phyloP scores from a whole-genome alignment of 2,888 invertebrate genomes.

The Spisula subtruncata region DNA sequence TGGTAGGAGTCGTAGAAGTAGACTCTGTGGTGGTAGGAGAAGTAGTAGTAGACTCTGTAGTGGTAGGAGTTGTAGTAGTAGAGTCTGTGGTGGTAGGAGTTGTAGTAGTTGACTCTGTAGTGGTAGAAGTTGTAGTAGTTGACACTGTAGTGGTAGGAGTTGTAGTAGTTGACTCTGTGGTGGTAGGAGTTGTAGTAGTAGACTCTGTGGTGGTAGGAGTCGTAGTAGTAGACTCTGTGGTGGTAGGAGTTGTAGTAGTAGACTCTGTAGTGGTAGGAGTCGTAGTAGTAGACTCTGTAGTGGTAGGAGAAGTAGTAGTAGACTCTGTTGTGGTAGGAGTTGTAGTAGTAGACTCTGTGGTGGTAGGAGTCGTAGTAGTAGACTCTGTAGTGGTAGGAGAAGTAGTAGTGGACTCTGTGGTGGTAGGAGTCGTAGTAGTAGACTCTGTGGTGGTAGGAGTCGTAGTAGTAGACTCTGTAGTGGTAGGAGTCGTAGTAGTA shows the following conservation, averaged over 20 bases:
- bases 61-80: background rate
- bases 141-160: background rate
- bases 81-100: background rate
- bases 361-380: background rate
- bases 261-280: background rate
- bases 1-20: background rate
- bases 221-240: no score
- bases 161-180: no score
- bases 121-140: background rate
- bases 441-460: background rate
- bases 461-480: background rate
- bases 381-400: background rate
- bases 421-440: background rate
- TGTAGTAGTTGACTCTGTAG: no score
- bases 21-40: background rate
- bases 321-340: background rate
- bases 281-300: background rate
- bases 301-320: background rate
- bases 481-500: slow-evolving; percentile 3
- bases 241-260: background rate
- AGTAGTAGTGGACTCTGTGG: background rate
- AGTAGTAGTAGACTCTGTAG: background rate
- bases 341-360: no score
- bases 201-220: background rate
- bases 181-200: background rate